Evolutionary conservation across 2,888 invertebrate genomes (phyloP).

Genomic region (Diaprepes abbreviatus): DNA sequence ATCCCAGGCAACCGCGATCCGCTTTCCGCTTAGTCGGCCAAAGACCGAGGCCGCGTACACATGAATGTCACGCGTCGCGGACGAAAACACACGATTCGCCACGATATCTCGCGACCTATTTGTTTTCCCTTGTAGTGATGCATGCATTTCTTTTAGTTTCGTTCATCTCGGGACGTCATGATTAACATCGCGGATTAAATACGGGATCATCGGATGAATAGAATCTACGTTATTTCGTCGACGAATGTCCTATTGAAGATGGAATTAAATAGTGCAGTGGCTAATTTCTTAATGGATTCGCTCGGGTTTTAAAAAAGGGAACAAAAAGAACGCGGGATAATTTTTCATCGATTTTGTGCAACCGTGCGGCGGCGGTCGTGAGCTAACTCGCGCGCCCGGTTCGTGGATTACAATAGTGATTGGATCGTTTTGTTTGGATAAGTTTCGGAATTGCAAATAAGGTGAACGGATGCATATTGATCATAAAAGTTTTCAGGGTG

Average conservation of each 20-base stretch:
- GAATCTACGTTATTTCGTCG: background rate
- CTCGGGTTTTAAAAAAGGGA: slow-evolving; percentile 21
- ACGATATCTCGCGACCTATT: slow-evolving; percentile 30
- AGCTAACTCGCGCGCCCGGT: slow-evolving; percentile 27
- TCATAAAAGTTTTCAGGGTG: slow-evolving; percentile 15
- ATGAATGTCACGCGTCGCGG: background rate
- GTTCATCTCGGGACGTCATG: background rate
- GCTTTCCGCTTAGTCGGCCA: slow-evolving; percentile 40
- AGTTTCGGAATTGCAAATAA: slow-evolving; percentile 38
- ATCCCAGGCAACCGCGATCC: slow-evolving; percentile 35
- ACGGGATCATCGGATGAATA: slow-evolving; percentile 3
- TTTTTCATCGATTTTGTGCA: slow-evolving; percentile 52
- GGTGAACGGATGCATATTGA: slow-evolving; percentile 39
- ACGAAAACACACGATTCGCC: slow-evolving; percentile 17
- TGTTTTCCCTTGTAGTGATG: slow-evolving; percentile 26
- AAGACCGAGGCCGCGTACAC: slow-evolving; percentile 33
- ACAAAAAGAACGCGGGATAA: slow-evolving; percentile 39
- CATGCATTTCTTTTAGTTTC: slow-evolving; percentile 20
- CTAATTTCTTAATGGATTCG: slow-evolving; percentile 19
- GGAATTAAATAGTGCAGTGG: slow-evolving; percentile 22
- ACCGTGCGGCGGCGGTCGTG: slow-evolving; percentile 30
- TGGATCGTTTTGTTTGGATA: slow-evolving; percentile 41
- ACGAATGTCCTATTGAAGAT: background rate
- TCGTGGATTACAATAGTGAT: slow-evolving; percentile 43
- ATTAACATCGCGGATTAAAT: slow-evolving; percentile 11